Conservation (phyloP, 2,113 vertebrate species). For the Tragulus kanchil region DNA sequence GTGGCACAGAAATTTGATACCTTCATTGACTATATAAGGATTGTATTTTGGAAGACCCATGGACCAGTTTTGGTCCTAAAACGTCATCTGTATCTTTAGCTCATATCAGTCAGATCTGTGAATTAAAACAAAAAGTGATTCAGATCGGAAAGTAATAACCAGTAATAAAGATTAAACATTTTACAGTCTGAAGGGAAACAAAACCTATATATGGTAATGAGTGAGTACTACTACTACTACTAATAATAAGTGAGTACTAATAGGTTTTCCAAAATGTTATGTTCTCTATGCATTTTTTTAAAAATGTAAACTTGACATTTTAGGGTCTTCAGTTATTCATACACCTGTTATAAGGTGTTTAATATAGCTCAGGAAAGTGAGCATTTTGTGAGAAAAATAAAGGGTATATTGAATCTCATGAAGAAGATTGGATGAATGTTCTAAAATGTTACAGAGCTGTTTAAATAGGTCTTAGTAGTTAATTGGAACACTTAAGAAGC, state of each 20-base stretch:
- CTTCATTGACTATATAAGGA: constrained; percentile 37
- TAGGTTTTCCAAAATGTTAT: constrained; percentile 71
- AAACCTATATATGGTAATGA: constrained; percentile 64
- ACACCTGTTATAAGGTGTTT: constrained; percentile 91
- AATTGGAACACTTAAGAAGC: constrained; percentile 46
- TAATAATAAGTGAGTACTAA: constrained; percentile 53
- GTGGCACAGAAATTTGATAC: constrained; percentile 77
- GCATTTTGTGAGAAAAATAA: constrained; percentile 85
- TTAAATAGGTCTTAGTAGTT: background rate
- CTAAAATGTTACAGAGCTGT: constrained; percentile 61
- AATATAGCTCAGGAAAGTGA: constrained; percentile 88
- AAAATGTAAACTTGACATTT: constrained; percentile 83
- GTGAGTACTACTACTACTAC: background rate
- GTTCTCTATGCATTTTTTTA: constrained; percentile 82
- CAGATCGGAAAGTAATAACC: constrained; percentile 78
- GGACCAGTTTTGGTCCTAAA: constrained; percentile 48
- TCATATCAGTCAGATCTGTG: constrained; percentile 46
- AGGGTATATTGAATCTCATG: constrained; percentile 77
- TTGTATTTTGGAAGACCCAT: constrained; percentile 58
- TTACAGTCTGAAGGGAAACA: constrained; percentile 62
- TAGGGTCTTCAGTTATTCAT: constrained; percentile 85
- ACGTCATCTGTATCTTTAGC: constrained; percentile 66
- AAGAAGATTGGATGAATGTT: constrained; percentile 76
- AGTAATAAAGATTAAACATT: constrained; percentile 61
- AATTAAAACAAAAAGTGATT: constrained; percentile 51